Evolutionary conservation across 2,113 vertebrate genomes (phyloP), one percentile per base, ranked within the genome.

Genomic region (Lycaon pictus): DNA sequence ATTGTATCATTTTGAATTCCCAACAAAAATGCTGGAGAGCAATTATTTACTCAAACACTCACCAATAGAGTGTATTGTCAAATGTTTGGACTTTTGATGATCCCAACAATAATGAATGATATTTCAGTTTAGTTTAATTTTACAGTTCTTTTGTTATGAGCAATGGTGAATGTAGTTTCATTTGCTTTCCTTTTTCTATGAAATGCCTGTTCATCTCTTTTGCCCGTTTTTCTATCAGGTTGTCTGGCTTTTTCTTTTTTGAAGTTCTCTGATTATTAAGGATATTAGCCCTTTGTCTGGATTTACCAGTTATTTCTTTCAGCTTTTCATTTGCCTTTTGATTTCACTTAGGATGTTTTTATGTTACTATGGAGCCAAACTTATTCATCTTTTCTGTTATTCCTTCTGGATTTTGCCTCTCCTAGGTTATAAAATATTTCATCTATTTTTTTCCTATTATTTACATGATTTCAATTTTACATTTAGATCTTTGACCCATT

Each of bases 241-340:
- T 79, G 89, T 63, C 94, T 37, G 19, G 4, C 5, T 55, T 71
- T 83, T 90, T 85, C 19, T 90, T 77, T 15, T 86, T 32, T 72
- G 79, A 76, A 92, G 32, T 71, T 94, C 72, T 86, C 81, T 25
- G 48, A 20, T 29, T 83, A 13, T 82, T 83, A 74, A 89, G 55
- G 25, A 63, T 65, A 92, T 74, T 32, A 69, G 9, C 58, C 11
- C 82, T 79, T 89, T 96, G 83, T 82, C 76, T 92, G 11, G 29
- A 83, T 65, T 29, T 82, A 48, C 7, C 62, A 81, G 12, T 48
- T n/a, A 65, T 69, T 63, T 37, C 19, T 55, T 74, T 27, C 27
- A 72, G 17, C 9, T 94, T 96, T 94, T 90, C 65, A 43, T 62
- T 95, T 96, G 56, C 51, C n/a, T 76, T 97, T 93, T 88, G 32